A percentile compares a stretch with the other conserved stretches of the same genome.
These are phyloP conservation scores for Phania funesta DNA, from an alignment of 2,888 invertebrate species.

Conservation along the genomic window DNA sequence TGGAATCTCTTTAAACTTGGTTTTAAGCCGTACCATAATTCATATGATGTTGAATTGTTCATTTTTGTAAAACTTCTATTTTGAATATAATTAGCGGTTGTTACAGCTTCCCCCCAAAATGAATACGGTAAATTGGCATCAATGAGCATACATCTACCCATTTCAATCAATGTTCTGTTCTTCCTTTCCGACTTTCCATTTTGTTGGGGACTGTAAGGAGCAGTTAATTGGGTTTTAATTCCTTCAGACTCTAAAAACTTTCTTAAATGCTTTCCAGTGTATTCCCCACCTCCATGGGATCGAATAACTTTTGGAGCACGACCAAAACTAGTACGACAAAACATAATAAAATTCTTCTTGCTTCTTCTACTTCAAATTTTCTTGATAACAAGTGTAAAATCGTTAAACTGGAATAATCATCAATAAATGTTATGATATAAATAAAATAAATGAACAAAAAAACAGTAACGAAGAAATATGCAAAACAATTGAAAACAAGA, in stretches of 20 bases:
- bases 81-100: conserved; percentile 61
- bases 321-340: conserved; percentile 53
- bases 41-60: conserved; percentile 59
- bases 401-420: conserved; percentile 73
- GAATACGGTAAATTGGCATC: conserved; percentile 49
- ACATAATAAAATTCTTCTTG: conserved; percentile 50
- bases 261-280: conserved; percentile 18
- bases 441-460: no score
- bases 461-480: no score
- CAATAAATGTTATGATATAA: conserved; percentile 73
- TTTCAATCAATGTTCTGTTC: conserved; percentile 63
- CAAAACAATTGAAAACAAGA: no score
- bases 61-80: conserved; percentile 54
- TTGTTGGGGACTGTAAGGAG: conserved; percentile 60
- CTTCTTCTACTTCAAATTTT: conserved; percentile 55
- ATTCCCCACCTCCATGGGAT: conserved; percentile 58
- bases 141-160: conserved; percentile 62
- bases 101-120: conserved; percentile 60
- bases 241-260: conserved; percentile 50
- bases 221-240: conserved; percentile 47
- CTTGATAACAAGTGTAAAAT: conserved; percentile 66
- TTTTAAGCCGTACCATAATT: conserved; percentile 61
- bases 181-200: conserved; percentile 64
- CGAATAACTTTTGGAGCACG: conserved; percentile 53
- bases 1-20: conserved; percentile 41